Conservation (phyloP, 1,140 invertebrate genomes). For the Drosophila subobscura region DNA sequence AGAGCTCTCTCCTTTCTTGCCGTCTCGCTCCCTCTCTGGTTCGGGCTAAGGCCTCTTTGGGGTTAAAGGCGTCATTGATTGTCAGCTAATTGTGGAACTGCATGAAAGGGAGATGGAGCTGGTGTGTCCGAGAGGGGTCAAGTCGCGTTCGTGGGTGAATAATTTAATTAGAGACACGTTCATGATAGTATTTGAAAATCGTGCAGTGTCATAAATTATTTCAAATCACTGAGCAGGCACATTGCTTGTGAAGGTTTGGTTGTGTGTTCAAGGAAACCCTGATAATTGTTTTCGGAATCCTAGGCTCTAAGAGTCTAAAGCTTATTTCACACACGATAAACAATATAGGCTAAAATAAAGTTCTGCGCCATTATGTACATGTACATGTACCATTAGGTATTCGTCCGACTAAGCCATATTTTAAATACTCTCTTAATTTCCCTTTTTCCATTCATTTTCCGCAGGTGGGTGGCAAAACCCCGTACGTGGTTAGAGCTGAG, state of each 20-base stretch:
- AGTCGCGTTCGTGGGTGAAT: constrained; percentile 34
- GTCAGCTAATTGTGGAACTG: constrained; percentile 62
- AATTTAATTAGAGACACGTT: constrained; percentile 66
- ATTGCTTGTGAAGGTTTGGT: not conserved
- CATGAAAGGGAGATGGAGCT: constrained; percentile 25
- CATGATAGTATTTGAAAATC: constrained; percentile 44
- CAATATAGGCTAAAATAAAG: constrained; percentile 14
- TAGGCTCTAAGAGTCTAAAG: not conserved
- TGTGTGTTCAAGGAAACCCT: constrained; percentile 1
- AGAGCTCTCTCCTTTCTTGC: constrained; percentile 24
- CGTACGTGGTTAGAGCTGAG: not conserved
- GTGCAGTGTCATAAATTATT: constrained; percentile 41
- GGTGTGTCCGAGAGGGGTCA: constrained; percentile 35
- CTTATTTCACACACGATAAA: constrained; percentile 22
- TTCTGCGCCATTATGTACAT: constrained; percentile 6
- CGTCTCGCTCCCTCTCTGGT: not conserved
- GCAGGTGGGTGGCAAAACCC: constrained; percentile 36
- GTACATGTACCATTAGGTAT: constrained; percentile 13
- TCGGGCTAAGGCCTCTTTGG: constrained; percentile 9
- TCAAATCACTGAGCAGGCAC: constrained; percentile 23
- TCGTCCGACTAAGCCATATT: constrained; percentile 5
- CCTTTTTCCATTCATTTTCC: constrained; percentile 11
- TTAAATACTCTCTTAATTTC: constrained; percentile 52
- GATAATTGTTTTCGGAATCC: constrained; percentile 25
- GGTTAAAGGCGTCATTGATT: constrained; percentile 53